These are phyloP conservation scores for Propithecus coquereli DNA, from an alignment of 2,113 vertebrate genomes.

Conservation along the genomic window DNA sequence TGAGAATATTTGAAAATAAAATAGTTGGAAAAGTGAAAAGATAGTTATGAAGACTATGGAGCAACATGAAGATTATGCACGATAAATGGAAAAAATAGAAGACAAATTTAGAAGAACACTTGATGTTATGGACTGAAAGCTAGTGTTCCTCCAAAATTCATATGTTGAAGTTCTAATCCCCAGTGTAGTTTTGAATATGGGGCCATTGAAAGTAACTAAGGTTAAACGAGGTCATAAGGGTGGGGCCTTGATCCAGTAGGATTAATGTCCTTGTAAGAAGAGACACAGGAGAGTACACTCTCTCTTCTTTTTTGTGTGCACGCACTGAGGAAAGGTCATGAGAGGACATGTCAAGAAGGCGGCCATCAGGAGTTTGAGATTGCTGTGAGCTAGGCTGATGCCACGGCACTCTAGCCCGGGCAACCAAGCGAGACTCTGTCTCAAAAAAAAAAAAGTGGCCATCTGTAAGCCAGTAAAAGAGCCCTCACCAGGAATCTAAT, in stretches of 20 bases:
- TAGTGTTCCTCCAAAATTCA: not conserved
- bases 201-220: not conserved
- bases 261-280: not conserved
- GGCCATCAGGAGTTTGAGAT: too few relatives aligned
- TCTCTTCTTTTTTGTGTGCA: not conserved
- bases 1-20: not conserved
- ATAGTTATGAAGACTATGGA: not conserved
- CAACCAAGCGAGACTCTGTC: too few relatives aligned
- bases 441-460: too few relatives aligned
- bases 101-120: not conserved
- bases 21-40: not conserved
- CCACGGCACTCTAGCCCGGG: too few relatives aligned
- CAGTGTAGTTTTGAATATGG: not conserved
- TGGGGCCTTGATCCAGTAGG: not conserved
- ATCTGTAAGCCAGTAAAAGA: not conserved
- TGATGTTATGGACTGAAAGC: not conserved
- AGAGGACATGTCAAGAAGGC: not conserved
- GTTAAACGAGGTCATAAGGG: not conserved
- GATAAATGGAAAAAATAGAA: not conserved
- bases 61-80: not conserved
- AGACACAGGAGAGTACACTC: rapidly evolving
- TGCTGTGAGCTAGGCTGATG: too few relatives aligned
- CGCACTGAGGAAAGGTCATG: not conserved
- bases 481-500: not conserved
- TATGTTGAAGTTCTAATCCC: not conserved